Conservation (phyloP, 2,113 vertebrate species). For the Otocyon megalotis region DNA sequence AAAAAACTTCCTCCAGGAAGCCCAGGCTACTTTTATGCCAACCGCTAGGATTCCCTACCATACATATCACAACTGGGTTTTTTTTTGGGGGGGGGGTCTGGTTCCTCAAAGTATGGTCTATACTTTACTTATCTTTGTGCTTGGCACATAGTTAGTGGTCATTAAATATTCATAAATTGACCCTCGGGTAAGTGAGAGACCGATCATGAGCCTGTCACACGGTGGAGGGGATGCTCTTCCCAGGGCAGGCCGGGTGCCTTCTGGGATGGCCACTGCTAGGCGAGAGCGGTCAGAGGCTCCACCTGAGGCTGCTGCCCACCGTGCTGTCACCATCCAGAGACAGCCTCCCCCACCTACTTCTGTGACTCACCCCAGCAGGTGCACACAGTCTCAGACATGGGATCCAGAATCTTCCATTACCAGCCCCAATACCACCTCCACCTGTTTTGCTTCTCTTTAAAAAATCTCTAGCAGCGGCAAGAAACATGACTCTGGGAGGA, state of each 20-base stretch:
- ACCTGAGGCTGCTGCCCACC: not conserved
- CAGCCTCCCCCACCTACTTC: not conserved
- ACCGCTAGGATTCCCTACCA: fast-evolving
- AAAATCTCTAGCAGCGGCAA: not conserved
- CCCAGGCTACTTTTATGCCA: not conserved
- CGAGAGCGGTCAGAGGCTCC: not conserved
- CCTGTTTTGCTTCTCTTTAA: not conserved
- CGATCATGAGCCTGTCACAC: too few relatives aligned
- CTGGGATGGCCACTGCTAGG: fast-evolving
- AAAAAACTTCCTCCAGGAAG: not conserved
- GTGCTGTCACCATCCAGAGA: too few relatives aligned
- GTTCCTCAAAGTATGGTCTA: fast-evolving
- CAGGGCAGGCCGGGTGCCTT: not conserved
- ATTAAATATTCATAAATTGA: not conserved
- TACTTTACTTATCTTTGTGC: not conserved
- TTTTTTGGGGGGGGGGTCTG: not conserved
- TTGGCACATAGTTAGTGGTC: not conserved
- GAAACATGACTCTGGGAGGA: not conserved
- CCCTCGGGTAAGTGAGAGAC: not conserved
- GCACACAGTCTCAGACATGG: too few relatives aligned
- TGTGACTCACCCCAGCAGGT: not conserved
- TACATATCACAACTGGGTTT: not conserved
- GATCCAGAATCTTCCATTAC: not conserved
- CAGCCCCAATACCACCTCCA: not conserved
- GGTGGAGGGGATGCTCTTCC: not conserved